Percentiles rank a stretch among this genome's conserved stretches.
phyloP scores from a whole-genome alignment of 2,888 invertebrate species.

The Acrobasis repandana region DNA sequence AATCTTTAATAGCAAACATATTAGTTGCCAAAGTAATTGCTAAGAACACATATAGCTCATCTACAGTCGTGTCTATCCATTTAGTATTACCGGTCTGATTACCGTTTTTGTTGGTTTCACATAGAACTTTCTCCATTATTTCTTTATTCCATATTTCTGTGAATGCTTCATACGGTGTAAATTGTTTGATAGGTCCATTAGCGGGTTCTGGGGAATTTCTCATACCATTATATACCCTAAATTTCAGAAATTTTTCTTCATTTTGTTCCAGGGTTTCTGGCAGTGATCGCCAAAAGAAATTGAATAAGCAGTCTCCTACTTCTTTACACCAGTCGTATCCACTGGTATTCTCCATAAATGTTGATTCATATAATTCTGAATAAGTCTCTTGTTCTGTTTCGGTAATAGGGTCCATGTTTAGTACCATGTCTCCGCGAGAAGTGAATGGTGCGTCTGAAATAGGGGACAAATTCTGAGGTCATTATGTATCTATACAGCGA shows the following conservation, averaged over 20 bases:
- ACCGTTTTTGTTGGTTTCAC: slow-evolving; percentile 7
- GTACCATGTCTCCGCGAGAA: slow-evolving; percentile 1
- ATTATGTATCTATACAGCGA: no score
- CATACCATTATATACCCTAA: not conserved
- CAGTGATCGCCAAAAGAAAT: not conserved
- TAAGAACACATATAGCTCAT: slow-evolving; percentile 6
- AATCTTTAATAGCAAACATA: not conserved
- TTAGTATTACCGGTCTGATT: not conserved
- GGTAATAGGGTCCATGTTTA: slow-evolving; percentile 7
- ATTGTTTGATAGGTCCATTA: slow-evolving; percentile 2
- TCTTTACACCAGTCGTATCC: slow-evolving; percentile 7
- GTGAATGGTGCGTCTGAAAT: slow-evolving; percentile 1
- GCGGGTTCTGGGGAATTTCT: not conserved
- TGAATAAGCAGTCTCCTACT: not conserved
- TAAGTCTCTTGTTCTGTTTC: not conserved
- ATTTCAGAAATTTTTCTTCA: not conserved
- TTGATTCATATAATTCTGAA: not conserved
- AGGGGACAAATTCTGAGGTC: not conserved
- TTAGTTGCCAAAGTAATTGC: slow-evolving; percentile 3
- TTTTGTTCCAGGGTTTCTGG: not conserved
- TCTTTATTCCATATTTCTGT: slow-evolving; percentile 5
- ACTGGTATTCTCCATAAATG: not conserved
- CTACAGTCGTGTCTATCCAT: not conserved
- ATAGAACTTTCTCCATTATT: not conserved
- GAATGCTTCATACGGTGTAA: slow-evolving; percentile 1